These are phyloP conservation scores for Empis livida DNA, from an alignment of 2,888 invertebrate species.

Conservation along the genomic window DNA sequence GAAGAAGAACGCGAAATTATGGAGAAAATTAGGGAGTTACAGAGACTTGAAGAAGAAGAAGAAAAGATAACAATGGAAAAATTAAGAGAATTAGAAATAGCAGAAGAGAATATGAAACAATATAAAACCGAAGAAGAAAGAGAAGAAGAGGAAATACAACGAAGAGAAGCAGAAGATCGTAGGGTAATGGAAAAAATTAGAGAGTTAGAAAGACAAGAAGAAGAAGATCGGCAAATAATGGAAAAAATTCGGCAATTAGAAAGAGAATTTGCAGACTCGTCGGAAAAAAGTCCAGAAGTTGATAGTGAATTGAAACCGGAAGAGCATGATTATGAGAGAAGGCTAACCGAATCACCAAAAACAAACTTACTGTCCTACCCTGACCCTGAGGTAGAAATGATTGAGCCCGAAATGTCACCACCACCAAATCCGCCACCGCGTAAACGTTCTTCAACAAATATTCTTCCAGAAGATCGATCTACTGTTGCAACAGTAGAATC, in stretches of 20 bases:
- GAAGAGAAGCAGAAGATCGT: not conserved
- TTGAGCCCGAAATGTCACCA: conserved; percentile 21
- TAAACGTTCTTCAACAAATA: conserved; percentile 18
- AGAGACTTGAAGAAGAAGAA: conserved; percentile 12
- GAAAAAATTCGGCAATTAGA: not conserved
- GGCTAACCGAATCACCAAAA: conserved; percentile 3
- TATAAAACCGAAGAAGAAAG: conserved; percentile 3
- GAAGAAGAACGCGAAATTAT: not conserved
- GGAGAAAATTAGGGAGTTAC: not conserved
- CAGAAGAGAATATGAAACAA: conserved; percentile 12
- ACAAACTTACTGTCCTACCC: conserved; percentile 2
- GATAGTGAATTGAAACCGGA: conserved; percentile 14
- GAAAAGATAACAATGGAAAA: not conserved
- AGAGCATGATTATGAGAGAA: conserved; percentile 8
- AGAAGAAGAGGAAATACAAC: conserved; percentile 4
- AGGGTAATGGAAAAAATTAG: conserved; percentile 8
- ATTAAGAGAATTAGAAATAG: not conserved
- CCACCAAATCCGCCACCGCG: conserved; percentile 25
- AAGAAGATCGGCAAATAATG: not conserved
- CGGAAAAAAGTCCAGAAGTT: conserved; percentile 14
- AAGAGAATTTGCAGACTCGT: conserved; percentile 6
- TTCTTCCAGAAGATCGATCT: conserved; percentile 5
- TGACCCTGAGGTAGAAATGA: conserved; percentile 20
- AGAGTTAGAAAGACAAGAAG: conserved; percentile 1
- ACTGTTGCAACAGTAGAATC: not conserved